Evolutionary conservation across 2,797 vertebrate species (phyloP).

Genomic region (Rhynchonycteris naso): DNA sequence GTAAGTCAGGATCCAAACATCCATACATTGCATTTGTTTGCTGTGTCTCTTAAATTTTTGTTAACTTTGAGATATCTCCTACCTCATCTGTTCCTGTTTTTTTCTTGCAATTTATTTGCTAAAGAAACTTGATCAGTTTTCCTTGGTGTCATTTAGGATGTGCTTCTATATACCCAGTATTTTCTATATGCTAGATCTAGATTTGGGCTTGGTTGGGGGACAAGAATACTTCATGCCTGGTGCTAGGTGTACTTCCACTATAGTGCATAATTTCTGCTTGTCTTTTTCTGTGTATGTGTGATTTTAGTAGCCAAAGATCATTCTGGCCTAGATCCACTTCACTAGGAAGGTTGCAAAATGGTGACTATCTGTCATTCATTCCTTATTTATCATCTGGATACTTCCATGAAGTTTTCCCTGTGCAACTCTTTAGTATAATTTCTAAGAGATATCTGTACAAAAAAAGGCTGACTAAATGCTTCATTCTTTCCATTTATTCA

Average conservation of each 20-base stretch:
- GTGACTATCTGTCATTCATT: not conserved
- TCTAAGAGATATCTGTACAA: not conserved
- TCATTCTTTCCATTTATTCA: conserved; percentile 12
- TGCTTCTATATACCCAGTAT: not conserved
- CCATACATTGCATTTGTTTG: not conserved
- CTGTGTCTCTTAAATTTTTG: not conserved
- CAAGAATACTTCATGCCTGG: not conserved
- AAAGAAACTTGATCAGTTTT: not conserved
- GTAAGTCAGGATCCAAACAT: not conserved
- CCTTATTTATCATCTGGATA: not conserved
- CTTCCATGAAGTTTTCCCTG: not conserved
- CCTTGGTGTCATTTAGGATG: not conserved
- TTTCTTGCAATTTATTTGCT: not conserved
- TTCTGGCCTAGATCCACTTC: not conserved
- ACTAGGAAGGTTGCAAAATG: not conserved
- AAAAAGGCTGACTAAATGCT: not conserved
- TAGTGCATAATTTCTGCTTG: not conserved
- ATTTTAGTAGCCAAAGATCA: not conserved
- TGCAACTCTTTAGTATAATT: not conserved
- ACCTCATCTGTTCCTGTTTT: not conserved
- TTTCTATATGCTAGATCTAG: not conserved
- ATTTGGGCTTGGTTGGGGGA: not conserved
- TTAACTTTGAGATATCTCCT: not conserved
- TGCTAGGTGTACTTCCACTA: not conserved
- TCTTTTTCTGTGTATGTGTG: conserved; percentile 3